Percentiles rank a stretch among this genome's conserved stretches.
These are phyloP conservation scores for Lagopus leucura DNA, from an alignment of 2,113 vertebrate genomes.

Conservation along the genomic window DNA sequence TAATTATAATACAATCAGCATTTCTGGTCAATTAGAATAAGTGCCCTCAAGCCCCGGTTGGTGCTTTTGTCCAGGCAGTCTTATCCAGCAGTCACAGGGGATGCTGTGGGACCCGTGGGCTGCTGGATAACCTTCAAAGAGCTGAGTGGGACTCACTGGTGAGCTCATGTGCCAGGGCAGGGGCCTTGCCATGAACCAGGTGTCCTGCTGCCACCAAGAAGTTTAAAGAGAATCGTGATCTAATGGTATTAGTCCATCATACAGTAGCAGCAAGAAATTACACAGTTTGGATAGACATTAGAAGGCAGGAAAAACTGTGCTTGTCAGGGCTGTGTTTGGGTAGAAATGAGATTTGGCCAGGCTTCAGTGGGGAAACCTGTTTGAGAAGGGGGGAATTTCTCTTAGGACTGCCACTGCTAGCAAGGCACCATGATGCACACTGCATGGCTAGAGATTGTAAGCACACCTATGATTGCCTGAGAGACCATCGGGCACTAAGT, in stretches of 20 bases:
- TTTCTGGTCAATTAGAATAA: conserved; percentile 20
- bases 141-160: background rate
- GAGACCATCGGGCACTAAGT: background rate
- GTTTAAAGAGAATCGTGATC: background rate
- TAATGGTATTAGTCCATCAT: background rate
- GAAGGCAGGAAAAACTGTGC: background rate
- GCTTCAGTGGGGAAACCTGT: background rate
- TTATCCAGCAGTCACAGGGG: rapidly evolving
- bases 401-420: background rate
- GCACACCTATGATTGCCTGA: background rate
- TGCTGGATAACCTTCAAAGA: background rate
- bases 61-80: background rate
- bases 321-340: rapidly evolving
- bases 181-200: rapidly evolving
- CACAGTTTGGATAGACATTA: background rate
- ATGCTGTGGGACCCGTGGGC: rapidly evolving
- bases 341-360: background rate
- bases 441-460: background rate
- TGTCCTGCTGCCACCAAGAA: background rate
- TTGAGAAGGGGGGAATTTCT: background rate
- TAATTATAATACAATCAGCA: background rate
- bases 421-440: rapidly evolving
- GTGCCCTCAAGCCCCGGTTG: background rate
- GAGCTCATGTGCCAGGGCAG: background rate
- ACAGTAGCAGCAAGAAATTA: background rate